Evolutionary conservation across 2,113 vertebrate genomes (phyloP).

Genomic region (human): DNA sequence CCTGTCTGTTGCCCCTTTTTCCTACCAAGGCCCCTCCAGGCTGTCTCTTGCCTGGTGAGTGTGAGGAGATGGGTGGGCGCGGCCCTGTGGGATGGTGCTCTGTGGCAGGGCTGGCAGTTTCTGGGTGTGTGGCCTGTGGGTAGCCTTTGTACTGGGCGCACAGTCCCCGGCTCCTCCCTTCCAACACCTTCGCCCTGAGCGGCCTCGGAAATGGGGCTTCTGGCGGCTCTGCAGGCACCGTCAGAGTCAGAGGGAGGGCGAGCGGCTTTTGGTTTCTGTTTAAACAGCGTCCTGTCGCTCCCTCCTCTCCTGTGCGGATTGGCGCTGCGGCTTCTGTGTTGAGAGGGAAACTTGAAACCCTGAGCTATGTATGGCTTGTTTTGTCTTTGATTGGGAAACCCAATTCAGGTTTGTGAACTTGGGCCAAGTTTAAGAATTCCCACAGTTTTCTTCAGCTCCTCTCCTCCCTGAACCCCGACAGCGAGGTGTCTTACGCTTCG

Average conservation of each 20-base stretch:
- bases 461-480: background rate
- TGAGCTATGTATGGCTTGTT: background rate
- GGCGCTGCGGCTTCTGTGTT: background rate
- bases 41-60: fast-evolving
- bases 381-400: conserved; percentile 37
- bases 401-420: conserved; percentile 21
- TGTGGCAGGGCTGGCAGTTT: background rate
- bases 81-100: background rate
- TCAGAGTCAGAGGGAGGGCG: background rate
- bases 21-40: background rate
- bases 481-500: background rate
- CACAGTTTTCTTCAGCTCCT: background rate
- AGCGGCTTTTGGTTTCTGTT: background rate
- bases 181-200: background rate
- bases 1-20: too few species aligned
- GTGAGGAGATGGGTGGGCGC: background rate
- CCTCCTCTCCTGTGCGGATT: background rate
- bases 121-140: conserved; percentile 27
- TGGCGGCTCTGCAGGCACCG: background rate
- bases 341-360: conserved; percentile 48
- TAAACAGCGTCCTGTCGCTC: background rate
- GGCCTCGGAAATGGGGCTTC: background rate
- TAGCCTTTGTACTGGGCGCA: background rate
- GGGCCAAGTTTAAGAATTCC: conserved; percentile 49
- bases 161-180: background rate